These are phyloP conservation scores for Thaumetopoea pityocampa DNA, from an alignment of 1,140 invertebrate species.

Conservation along the genomic window DNA sequence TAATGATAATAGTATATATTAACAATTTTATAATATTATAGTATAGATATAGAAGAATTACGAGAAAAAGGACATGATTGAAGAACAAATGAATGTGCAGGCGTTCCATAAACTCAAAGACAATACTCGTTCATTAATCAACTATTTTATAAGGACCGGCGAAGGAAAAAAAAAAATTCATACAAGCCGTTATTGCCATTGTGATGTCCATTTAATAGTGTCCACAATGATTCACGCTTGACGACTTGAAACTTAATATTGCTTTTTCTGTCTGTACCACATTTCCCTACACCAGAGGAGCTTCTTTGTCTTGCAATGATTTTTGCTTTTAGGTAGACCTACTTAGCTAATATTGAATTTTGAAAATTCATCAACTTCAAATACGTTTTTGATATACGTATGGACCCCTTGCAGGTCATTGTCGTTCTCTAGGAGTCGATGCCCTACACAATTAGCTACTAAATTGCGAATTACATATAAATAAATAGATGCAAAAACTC, in stretches of 20 bases:
- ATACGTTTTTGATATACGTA: no score
- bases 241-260: constrained; percentile 8
- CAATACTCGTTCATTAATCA: constrained; percentile 27
- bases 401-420: no score
- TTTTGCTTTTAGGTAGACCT: background rate
- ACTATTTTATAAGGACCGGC: constrained; percentile 26
- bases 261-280: background rate
- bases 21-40: no score
- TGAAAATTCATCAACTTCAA: no score
- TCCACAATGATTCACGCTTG: constrained; percentile 18
- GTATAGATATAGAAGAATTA: background rate
- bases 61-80: constrained; percentile 12
- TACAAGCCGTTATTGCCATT: constrained; percentile 26
- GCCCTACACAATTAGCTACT: no score
- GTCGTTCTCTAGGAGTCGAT: no score
- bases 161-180: constrained; percentile 30
- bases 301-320: background rate
- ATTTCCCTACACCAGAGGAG: background rate
- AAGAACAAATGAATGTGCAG: constrained; percentile 8
- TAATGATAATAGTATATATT: no score
- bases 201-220: constrained; percentile 21
- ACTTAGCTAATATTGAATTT: no score
- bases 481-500: no score
- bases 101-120: constrained; percentile 11
- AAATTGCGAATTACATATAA: no score